These are phyloP conservation scores for Bos javanicus DNA, from an alignment of 2,113 vertebrate genomes.

Conservation along the genomic window DNA sequence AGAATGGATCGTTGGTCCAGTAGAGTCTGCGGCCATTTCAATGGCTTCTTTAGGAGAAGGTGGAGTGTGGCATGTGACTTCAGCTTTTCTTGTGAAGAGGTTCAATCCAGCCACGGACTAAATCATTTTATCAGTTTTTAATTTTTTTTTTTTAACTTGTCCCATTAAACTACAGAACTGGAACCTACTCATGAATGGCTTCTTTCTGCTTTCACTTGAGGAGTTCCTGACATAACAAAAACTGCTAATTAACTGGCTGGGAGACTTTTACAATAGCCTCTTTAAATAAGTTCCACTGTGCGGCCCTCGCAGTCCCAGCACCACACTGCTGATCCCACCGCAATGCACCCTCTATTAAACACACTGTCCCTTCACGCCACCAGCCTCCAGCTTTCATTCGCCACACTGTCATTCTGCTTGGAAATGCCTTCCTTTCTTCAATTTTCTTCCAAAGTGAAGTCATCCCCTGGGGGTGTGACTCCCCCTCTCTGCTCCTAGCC, in stretches of 20 bases:
- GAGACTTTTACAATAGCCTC: conserved; percentile 83
- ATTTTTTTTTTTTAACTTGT: conserved; percentile 76
- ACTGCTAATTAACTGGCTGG: conserved; percentile 84
- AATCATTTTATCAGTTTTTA: conserved; percentile 83
- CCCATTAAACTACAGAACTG: conserved; percentile 86
- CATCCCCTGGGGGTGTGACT: background rate
- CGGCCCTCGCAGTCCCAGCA: conserved; percentile 51
- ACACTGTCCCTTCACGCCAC: conserved; percentile 41
- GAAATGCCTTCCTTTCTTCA: conserved; percentile 4
- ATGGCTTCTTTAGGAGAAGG: conserved; percentile 68
- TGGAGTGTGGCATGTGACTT: conserved; percentile 80
- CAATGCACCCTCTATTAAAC: conserved; percentile 71
- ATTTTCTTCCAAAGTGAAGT: background rate
- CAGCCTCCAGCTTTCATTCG: background rate
- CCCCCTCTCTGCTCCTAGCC: background rate
- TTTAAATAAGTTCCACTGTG: conserved; percentile 79
- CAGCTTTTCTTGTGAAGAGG: conserved; percentile 76
- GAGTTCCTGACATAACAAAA: conserved; percentile 88
- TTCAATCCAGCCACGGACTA: conserved; percentile 76
- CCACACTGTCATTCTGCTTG: background rate
- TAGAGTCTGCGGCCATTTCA: conserved; percentile 73
- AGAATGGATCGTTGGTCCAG: conserved; percentile 77
- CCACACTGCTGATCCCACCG: conserved; percentile 70
- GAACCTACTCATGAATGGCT: conserved; percentile 85
- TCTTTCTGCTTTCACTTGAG: conserved; percentile 84